phyloP scores from a whole-genome alignment of 2,888 invertebrate species.

The Mycogona germanica region DNA sequence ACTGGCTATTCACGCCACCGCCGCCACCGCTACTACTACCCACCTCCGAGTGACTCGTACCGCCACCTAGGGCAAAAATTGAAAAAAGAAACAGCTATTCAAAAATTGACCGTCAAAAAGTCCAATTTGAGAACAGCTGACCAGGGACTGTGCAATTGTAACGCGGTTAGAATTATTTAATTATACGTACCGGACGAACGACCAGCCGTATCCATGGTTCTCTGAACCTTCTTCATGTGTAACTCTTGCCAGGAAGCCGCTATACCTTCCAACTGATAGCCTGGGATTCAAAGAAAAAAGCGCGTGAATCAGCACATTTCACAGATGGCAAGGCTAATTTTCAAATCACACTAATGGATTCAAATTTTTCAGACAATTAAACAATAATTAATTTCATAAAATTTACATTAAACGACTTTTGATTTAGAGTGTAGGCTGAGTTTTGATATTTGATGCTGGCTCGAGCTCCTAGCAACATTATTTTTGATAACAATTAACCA shows the following conservation, averaged over 20 bases:
- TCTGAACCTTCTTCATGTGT: not conserved
- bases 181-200: not conserved
- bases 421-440: no score
- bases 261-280: slow-evolving; percentile 9
- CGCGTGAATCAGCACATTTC: not conserved
- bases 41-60: not conserved
- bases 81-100: not conserved
- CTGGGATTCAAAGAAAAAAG: not conserved
- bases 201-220: not conserved
- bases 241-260: slow-evolving; percentile 7
- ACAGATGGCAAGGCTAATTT: no score
- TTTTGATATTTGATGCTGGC: no score
- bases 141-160: not conserved
- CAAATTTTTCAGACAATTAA: no score
- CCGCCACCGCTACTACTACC: not conserved
- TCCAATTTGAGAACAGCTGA: not conserved
- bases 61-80: not conserved
- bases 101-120: not conserved
- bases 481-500: no score
- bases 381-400: no score
- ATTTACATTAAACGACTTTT: no score
- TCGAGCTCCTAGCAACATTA: no score
- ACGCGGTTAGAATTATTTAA: no score
- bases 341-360: no score
- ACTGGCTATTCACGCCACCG: not conserved